These are phyloP conservation scores for Lottia gigantea DNA, from an alignment of 2,888 invertebrate genomes.

Conservation along the genomic window DNA sequence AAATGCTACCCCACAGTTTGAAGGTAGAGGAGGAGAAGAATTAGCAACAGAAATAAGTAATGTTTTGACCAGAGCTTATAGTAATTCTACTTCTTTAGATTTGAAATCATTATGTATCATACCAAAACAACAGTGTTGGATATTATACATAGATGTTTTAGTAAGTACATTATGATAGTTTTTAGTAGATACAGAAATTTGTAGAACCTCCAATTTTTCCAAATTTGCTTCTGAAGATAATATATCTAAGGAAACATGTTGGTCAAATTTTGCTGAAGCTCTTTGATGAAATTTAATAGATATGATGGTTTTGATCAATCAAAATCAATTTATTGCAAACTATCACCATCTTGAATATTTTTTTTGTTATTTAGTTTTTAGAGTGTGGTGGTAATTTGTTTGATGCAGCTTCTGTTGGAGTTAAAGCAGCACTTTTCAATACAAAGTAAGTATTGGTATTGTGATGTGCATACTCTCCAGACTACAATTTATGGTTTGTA, in stretches of 20 bases:
- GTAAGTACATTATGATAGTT: constrained; percentile 70
- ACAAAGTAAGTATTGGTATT: constrained; percentile 71
- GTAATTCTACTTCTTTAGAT: constrained; percentile 81
- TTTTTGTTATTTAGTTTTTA: constrained; percentile 72
- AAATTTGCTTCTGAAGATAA: too few species aligned
- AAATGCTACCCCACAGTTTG: constrained; percentile 96
- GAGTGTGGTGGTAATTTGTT: constrained; percentile 97
- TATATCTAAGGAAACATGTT: too few species aligned
- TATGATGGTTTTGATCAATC: too few species aligned
- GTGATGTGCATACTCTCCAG: too few species aligned
- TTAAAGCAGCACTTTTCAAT: constrained; percentile 90
- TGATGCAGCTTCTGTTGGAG: constrained; percentile 92
- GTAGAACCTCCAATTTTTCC: too few species aligned
- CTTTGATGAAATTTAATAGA: too few species aligned
- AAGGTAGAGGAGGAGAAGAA: constrained; percentile 94
- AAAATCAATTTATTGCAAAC: too few species aligned
- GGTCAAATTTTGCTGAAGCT: too few species aligned
- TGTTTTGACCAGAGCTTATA: constrained; percentile 83
- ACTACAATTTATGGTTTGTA: too few species aligned
- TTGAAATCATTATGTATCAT: constrained; percentile 84
- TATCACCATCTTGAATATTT: too few species aligned
- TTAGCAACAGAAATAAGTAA: constrained; percentile 86
- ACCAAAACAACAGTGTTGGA: constrained; percentile 90
- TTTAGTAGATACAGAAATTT: too few species aligned
- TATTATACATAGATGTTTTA: constrained; percentile 91